Evolutionary conservation across 2,113 vertebrate genomes (phyloP), one percentile per base, ranked within the genome.

Genomic region (Picathartes gymnocephalus): DNA sequence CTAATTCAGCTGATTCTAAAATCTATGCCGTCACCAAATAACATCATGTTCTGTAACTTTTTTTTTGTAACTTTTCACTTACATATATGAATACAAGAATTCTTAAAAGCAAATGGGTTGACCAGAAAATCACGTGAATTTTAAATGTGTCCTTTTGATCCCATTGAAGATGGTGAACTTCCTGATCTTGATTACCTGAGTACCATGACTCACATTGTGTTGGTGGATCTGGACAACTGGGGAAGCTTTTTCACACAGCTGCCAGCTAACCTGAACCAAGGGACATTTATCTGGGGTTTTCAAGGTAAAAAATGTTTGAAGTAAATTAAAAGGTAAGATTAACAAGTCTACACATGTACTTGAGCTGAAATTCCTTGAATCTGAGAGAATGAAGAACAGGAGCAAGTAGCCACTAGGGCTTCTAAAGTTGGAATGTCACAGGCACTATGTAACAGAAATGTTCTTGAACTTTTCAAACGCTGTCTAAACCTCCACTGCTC

Each of bases 201-300:
- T 86, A 98, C 98, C 71, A 98, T 98, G 98, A 98, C 98, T 86
- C 98, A 98, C 79, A 98, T 98, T 86, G 98, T 98, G 45, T 97
- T 98, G 96, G 97, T 98, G 94, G 98, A 98, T 97, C 97, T 98
- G 92, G 98, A 98, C 97, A 98, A 98, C 94, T 98, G 98, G 98
- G 97, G 98, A 83, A 97, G 86, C 85, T 97, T 98, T 74, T 98
- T 98, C 96, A 96, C 96, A 37, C 97, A 98, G 64, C 95, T 98
- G 58, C 98, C 98, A 76, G 97, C 98, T 81, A 96, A 97, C 66
- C 97, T 98, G 92, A 98, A 98, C 87, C 98, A 98, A 96, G 98
- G 98, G 86, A 98, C 98, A 2, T 98, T 98, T 97, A 97, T 98
- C 95, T 98, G 98, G 98, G 98, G 98, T 86, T 98, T 98, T 97